phyloP scores from a whole-genome alignment of 92 coral and sea anemone genomes.

The Zoanthus gigantus region DNA sequence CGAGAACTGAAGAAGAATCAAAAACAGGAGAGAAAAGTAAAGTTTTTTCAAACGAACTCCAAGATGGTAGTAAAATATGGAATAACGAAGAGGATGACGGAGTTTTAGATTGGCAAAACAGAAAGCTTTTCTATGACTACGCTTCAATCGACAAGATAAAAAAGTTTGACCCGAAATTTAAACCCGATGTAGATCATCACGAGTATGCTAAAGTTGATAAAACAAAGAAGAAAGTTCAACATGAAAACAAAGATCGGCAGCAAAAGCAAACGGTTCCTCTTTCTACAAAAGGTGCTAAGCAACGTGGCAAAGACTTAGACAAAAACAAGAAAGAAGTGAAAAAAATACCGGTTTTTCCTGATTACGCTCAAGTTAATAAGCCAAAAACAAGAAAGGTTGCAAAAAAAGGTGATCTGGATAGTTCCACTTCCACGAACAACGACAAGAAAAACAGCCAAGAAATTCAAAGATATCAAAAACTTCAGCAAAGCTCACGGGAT shows the following conservation, averaged over 20 bases:
- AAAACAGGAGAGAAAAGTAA: background rate
- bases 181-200: slow-evolving; percentile 4
- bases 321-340: background rate
- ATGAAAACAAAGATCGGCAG: background rate
- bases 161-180: background rate
- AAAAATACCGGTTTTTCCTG: background rate
- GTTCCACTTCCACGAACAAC: background rate
- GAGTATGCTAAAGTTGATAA: slow-evolving; percentile 37
- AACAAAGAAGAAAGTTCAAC: background rate
- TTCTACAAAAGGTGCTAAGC: slow-evolving; percentile 25
- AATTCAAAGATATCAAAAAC: background rate
- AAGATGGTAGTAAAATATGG: background rate
- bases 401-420: background rate
- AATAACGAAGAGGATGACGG: background rate
- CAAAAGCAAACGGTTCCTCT: background rate
- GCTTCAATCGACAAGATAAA: slow-evolving; percentile 9
- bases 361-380: slow-evolving; percentile 28
- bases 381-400: background rate
- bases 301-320: background rate
- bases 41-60: background rate
- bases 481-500: background rate
- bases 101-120: background rate
- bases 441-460: background rate
- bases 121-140: slow-evolving; percentile 11
- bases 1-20: background rate